Evolutionary conservation across 1,140 invertebrate species (phyloP).

Genomic region (Lasioglossum albipes): DNA sequence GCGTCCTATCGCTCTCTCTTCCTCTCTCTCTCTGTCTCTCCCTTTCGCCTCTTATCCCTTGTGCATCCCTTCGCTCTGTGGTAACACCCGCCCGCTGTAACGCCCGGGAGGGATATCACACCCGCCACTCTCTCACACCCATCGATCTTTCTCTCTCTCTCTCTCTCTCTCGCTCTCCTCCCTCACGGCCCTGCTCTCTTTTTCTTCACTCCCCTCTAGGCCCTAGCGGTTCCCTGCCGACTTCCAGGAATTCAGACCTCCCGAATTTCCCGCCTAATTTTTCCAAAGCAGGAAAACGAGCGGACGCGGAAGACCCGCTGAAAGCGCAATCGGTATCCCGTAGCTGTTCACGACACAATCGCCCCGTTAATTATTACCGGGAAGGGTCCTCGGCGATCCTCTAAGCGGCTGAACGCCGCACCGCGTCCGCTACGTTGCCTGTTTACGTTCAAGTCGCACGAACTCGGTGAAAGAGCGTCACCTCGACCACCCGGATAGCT

Average conservation of each 20-base stretch:
- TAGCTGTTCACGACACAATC: not conserved
- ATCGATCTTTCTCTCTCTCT: slow-evolving; percentile 33
- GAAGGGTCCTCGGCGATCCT: no score
- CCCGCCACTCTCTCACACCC: slow-evolving; percentile 37
- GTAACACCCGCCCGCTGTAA: slow-evolving; percentile 54
- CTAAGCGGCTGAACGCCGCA: no score
- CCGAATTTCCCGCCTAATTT: slow-evolving; percentile 41
- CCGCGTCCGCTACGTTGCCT: no score
- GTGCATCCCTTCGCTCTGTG: slow-evolving; percentile 50
- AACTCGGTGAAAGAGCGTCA: no score
- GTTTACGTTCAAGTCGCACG: no score
- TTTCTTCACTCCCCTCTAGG: slow-evolving; percentile 1
- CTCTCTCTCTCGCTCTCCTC: not conserved
- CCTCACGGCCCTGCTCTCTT: slow-evolving; percentile 48
- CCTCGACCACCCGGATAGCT: no score
- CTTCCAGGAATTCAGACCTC: slow-evolving; percentile 27
- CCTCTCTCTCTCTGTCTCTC: slow-evolving; percentile 30
- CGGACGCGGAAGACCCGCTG: no score
- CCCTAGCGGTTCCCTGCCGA: slow-evolving; percentile 34
- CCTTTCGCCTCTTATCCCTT: slow-evolving; percentile 27
- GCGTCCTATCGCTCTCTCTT: not conserved
- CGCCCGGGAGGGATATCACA: slow-evolving; percentile 59
- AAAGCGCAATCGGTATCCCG: not conserved
- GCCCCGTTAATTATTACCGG: slow-evolving; percentile 6
- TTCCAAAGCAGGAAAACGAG: not conserved